Evolutionary conservation across 35 echinoderm and acorn worm species (phyloP).

Genomic region (Strongylocentrotus purpuratus): DNA sequence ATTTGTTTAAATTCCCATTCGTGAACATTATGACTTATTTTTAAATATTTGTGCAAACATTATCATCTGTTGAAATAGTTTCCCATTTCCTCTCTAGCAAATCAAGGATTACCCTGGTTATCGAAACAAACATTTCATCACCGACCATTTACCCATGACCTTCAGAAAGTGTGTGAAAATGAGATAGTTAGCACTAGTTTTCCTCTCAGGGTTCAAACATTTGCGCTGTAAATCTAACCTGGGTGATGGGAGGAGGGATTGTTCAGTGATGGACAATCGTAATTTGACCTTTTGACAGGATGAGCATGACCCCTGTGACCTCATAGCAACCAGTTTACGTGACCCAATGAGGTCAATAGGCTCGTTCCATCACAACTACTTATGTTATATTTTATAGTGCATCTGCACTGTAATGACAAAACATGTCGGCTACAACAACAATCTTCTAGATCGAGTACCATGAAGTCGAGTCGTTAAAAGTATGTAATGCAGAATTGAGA

Average conservation of each 20-base stretch:
- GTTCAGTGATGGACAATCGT: background rate
- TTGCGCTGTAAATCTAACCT: background rate
- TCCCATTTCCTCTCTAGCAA: no score
- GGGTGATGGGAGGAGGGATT: background rate
- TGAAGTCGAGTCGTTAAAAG: background rate
- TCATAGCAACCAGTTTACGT: slow-evolving; percentile 9
- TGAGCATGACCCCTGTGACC: background rate
- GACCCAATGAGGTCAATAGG: background rate
- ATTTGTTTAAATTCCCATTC: no score
- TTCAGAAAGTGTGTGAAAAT: background rate
- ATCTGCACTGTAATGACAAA: background rate
- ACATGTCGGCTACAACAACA: background rate
- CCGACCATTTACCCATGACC: background rate
- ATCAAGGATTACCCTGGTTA: no score
- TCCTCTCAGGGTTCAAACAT: no score
- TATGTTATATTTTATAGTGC: background rate
- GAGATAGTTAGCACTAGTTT: background rate
- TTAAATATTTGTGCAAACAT: no score
- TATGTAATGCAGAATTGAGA: background rate
- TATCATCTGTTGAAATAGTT: no score
- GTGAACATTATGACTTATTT: no score
- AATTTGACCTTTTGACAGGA: background rate
- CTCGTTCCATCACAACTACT: background rate
- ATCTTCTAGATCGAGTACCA: background rate
- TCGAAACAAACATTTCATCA: background rate